phyloP scores from a whole-genome alignment of 2,888 invertebrate genomes.

The Portevinia maculata region DNA sequence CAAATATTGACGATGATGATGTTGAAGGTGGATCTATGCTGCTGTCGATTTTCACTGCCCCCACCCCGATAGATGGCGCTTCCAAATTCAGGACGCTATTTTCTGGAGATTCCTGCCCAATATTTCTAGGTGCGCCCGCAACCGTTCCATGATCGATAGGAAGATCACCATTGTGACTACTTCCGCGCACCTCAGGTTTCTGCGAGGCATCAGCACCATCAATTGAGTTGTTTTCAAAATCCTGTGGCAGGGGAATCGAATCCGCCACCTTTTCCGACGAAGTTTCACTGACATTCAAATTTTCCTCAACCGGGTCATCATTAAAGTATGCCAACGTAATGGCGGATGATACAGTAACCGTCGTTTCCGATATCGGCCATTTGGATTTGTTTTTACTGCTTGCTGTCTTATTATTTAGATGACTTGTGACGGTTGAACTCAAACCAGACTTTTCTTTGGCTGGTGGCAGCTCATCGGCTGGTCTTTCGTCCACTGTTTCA shows the following conservation, averaged over 20 bases:
- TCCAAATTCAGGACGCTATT: conserved; percentile 46
- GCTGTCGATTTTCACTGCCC: conserved; percentile 43
- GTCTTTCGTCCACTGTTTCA: conserved; percentile 3
- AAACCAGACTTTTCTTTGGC: conserved; percentile 78
- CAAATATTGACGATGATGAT: conserved; percentile 54
- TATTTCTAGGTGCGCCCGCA: conserved; percentile 36
- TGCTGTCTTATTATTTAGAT: conserved; percentile 78
- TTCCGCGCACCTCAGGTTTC: conserved; percentile 29
- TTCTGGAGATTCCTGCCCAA: conserved; percentile 41
- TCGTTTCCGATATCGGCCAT: conserved; percentile 79
- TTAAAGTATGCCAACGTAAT: conserved; percentile 47
- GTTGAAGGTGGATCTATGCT: conserved; percentile 41
- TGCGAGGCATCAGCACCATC: conserved; percentile 78
- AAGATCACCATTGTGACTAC: conserved; percentile 14
- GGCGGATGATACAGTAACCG: conserved; percentile 49
- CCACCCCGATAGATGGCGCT: conserved; percentile 63
- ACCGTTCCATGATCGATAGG: conserved; percentile 16
- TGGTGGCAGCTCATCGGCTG: conserved; percentile 77
- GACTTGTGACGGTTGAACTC: conserved; percentile 76
- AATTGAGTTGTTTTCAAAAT: conserved; percentile 82
- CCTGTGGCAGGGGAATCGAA: conserved; percentile 78
- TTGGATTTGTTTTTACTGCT: conserved; percentile 79
- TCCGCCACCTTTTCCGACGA: conserved; percentile 80
- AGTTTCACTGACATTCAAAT: conserved; percentile 74
- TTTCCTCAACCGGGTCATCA: conserved; percentile 36